Base-by-base conservation (phyloP, 2,888 invertebrate species). In the Agriopis aurantiaria region DNA sequence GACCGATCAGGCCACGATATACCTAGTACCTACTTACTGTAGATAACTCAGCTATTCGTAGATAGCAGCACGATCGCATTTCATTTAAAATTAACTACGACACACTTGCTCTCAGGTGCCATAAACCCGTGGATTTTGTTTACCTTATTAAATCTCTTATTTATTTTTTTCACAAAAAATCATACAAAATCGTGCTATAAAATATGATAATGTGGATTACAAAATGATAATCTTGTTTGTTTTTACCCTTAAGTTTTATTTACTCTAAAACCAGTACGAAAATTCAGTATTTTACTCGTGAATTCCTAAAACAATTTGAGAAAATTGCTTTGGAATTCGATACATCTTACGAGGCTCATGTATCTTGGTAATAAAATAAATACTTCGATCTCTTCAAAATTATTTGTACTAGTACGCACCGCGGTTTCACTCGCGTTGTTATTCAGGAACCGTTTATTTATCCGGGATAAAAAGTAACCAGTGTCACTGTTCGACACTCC, bases 11-110 rank as follows among this genome's bases (percentile, higher is more conserved):
- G 79, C 81, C 72, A 81, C 75, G 74, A 75, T 67, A 65, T 69
- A 45, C 48, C 51, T 51, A 3, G 7, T 17, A 51, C 51, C 33
- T 17, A 43, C 43, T 0, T 52, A 4, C 1, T 9, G 14, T 52
- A 17, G 8, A 12, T 61, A 63, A 65, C 68, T 68, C 68, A 68
- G 55, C 67, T 75, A 67, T 70, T 69, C 51, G 62, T 55, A 74
- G 82, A 83, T 85, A 85, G 80, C 68, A 63, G 73, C 81, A 82
- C 78, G 82, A 80, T 78, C 76, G 78, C 74, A 69, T 75, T 81
- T 77, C 76, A 73, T 75, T 77, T 67, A 66, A 59, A 67, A 64
- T 71, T 71, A 71, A 66, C 49, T 55, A 63, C 70, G 63, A 67
- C 70, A 71, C 59, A 63, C 58, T 70, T 62, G 51, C 53, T 58